phyloP scores from a whole-genome alignment of 2,113 vertebrate species.

The Engystomops pustulosus region DNA sequence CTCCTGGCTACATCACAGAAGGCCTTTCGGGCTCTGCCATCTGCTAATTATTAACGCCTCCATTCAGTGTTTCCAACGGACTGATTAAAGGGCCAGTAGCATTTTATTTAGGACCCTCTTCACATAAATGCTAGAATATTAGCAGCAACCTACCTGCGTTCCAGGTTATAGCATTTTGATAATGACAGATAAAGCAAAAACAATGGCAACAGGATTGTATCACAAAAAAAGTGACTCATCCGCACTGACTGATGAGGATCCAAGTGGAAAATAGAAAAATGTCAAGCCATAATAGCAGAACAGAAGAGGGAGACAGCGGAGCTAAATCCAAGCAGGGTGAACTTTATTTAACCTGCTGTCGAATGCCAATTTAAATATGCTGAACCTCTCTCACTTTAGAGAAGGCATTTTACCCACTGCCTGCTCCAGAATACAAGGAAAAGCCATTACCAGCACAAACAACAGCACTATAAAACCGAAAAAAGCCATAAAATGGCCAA shows the following conservation, averaged over 20 bases:
- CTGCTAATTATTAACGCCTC: too few relatives aligned
- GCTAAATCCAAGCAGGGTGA: constrained; percentile 71
- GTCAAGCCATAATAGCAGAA: constrained; percentile 67
- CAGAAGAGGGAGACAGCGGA: constrained; percentile 68
- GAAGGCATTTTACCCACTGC: constrained; percentile 71
- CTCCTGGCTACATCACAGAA: too few relatives aligned
- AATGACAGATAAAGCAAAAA: constrained; percentile 58
- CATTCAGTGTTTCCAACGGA: background rate
- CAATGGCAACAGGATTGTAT: constrained; percentile 18
- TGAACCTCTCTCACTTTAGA: constrained; percentile 69
- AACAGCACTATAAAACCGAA: constrained; percentile 72
- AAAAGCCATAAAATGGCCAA: constrained; percentile 77
- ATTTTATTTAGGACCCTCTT: background rate
- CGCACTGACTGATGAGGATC: constrained; percentile 71
- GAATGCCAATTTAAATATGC: constrained; percentile 79
- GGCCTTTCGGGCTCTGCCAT: too few relatives aligned
- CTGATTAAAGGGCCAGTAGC: background rate
- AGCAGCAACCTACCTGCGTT: too few relatives aligned
- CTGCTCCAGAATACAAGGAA: constrained; percentile 76
- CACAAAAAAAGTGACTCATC: constrained; percentile 69
- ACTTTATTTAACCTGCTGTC: constrained; percentile 73
- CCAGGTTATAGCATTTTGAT: constrained; percentile 62
- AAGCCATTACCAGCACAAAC: constrained; percentile 80
- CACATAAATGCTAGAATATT: constrained; percentile 33
- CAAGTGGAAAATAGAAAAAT: constrained; percentile 73